Percentiles rank a stretch among this genome's conserved stretches.
Conservation (phyloP, 2,797 vertebrate genomes). For the Pseudochirops cupreus region DNA sequence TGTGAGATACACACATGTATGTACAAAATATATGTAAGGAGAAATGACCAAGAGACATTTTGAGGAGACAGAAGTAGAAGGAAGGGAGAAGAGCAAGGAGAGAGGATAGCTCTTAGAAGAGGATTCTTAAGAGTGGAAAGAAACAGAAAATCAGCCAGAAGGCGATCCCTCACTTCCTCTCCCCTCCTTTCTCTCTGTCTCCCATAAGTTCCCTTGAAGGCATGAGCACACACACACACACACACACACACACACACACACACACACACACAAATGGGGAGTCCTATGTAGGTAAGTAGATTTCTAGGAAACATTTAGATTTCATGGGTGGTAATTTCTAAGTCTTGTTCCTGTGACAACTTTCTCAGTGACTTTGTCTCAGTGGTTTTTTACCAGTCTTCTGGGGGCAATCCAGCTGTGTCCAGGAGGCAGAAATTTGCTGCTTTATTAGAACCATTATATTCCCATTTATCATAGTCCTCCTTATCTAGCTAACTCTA, state of each 20-base stretch:
- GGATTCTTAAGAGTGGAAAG: not conserved
- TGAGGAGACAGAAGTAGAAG: not conserved
- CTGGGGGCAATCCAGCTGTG: slow-evolving; percentile 40
- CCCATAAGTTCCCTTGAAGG: too few relatives aligned
- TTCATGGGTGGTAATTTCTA: not conserved
- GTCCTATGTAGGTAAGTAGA: not conserved
- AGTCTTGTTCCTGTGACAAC: not conserved
- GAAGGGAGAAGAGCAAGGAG: too few relatives aligned
- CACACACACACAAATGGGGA: too few relatives aligned
- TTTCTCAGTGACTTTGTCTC: not conserved
- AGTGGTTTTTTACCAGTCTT: slow-evolving; percentile 11
- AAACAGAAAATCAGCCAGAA: not conserved
- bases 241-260: too few relatives aligned
- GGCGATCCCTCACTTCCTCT: not conserved
- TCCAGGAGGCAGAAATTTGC: slow-evolving; percentile 51
- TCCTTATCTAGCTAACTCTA: slow-evolving; percentile 23
- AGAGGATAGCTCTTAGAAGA: not conserved
- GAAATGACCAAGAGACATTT: not conserved
- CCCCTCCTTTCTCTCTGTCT: not conserved
- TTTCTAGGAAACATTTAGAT: not conserved
- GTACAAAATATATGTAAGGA: not conserved
- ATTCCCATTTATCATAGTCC: slow-evolving; percentile 19
- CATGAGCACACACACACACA: too few relatives aligned
- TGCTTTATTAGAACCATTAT: slow-evolving; percentile 19
- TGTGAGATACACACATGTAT: not conserved